phyloP scores from a whole-genome alignment of 37 sponge, comb jelly and placozoan species.

The Spongilla lacustris region DNA sequence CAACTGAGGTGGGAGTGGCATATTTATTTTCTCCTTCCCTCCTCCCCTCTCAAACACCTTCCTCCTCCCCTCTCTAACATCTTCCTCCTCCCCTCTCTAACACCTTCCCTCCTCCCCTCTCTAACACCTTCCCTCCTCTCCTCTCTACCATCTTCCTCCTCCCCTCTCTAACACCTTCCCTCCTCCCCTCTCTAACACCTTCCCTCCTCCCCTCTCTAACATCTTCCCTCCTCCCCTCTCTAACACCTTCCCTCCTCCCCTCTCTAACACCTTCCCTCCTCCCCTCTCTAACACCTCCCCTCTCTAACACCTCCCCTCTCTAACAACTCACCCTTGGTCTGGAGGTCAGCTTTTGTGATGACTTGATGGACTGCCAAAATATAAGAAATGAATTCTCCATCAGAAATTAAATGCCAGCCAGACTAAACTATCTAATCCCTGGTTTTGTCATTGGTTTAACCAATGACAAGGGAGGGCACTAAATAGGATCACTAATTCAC shows the following conservation, averaged over 20 bases:
- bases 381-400: background rate
- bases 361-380: background rate
- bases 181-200: background rate
- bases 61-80: background rate
- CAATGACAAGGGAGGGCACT: too few relatives aligned
- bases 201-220: background rate
- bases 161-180: background rate
- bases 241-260: background rate
- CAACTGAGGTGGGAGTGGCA: constrained; percentile 4
- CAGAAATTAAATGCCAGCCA: too few relatives aligned
- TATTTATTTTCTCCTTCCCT: background rate
- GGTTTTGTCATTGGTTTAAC: too few relatives aligned
- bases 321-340: background rate
- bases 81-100: background rate
- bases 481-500: too few relatives aligned
- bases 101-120: background rate
- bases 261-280: background rate
- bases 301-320: too few relatives aligned
- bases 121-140: background rate
- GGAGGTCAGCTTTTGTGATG: background rate
- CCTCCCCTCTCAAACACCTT: background rate
- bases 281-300: background rate
- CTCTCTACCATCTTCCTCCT: background rate
- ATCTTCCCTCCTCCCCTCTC: background rate
- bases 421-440: too few relatives aligned